phyloP scores from a whole-genome alignment of 2,888 invertebrate genomes.

The Timandra comae region DNA sequence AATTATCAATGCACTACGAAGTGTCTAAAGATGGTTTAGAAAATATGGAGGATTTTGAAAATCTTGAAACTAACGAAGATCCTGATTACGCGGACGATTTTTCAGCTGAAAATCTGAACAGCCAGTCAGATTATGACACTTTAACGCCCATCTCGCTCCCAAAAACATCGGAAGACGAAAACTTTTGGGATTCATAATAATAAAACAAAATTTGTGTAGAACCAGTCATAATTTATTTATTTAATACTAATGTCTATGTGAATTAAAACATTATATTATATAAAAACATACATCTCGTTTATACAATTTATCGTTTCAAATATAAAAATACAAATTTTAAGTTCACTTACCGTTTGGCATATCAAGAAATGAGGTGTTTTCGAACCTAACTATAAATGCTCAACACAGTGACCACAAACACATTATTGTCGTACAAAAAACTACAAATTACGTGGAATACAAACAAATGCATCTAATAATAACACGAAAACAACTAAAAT shows the following conservation, averaged over 20 bases:
- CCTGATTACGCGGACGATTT: conserved; percentile 44
- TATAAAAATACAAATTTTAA: conserved; percentile 73
- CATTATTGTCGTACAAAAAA: conserved; percentile 39
- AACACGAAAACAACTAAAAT: conserved; percentile 14
- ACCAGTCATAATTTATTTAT: conserved; percentile 62
- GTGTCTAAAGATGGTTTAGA: conserved; percentile 26
- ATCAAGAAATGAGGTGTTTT: conserved; percentile 18
- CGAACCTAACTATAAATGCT: conserved; percentile 47
- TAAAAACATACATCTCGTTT: conserved; percentile 45
- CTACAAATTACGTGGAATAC: conserved; percentile 6
- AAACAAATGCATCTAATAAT: conserved; percentile 17
- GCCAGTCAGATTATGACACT: conserved; percentile 33
- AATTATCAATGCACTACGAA: conserved; percentile 30
- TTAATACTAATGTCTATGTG: conserved; percentile 44
- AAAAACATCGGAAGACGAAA: conserved; percentile 50
- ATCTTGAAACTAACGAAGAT: conserved; percentile 25
- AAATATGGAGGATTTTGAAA: conserved; percentile 23
- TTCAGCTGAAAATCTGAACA: conserved; percentile 50
- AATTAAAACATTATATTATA: conserved; percentile 55
- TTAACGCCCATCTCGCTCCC: conserved; percentile 45
- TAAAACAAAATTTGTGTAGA: conserved; percentile 25
- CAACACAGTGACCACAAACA: conserved; percentile 34
- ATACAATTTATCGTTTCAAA: conserved; percentile 40
- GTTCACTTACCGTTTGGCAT: conserved; percentile 36
- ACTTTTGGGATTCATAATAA: conserved; percentile 57